phyloP scores from a whole-genome alignment of 2,888 invertebrate species.

The Polyploca ridens region DNA sequence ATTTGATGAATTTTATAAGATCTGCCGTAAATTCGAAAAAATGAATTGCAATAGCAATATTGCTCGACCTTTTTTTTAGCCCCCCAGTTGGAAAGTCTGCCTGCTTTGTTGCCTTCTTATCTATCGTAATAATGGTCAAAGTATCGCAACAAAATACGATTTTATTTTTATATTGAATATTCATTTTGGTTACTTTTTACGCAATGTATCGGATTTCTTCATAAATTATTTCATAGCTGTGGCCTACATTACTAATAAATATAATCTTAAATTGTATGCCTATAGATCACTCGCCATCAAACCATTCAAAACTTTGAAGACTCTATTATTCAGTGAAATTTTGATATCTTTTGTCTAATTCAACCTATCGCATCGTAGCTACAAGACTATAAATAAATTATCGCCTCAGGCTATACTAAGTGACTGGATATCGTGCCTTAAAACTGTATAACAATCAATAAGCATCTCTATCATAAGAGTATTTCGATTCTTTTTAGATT shows the following conservation, averaged over 20 bases:
- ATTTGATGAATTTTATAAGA: too few species aligned
- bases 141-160: too few species aligned
- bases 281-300: neutral
- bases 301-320: conserved; percentile 58
- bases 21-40: too few species aligned
- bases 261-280: neutral
- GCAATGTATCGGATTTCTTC: too few species aligned
- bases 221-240: too few species aligned
- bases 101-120: too few species aligned
- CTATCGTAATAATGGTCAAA: too few species aligned
- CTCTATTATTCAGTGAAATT: conserved; percentile 62
- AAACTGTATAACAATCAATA: conserved; percentile 21
- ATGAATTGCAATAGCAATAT: too few species aligned
- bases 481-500: conserved; percentile 36
- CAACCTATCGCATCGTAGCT: conserved; percentile 70
- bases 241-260: neutral
- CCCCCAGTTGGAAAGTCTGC: too few species aligned
- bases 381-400: conserved; percentile 76
- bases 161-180: too few species aligned
- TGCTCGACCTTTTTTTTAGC: too few species aligned
- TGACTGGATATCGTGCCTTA: conserved; percentile 75
- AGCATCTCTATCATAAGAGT: conserved; percentile 23
- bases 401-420: conserved; percentile 70
- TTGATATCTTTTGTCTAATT: conserved; percentile 71
- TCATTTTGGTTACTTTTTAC: too few species aligned